Base-by-base conservation (phyloP, 2,797 vertebrate genomes). In the Thaleichthys pacificus region DNA sequence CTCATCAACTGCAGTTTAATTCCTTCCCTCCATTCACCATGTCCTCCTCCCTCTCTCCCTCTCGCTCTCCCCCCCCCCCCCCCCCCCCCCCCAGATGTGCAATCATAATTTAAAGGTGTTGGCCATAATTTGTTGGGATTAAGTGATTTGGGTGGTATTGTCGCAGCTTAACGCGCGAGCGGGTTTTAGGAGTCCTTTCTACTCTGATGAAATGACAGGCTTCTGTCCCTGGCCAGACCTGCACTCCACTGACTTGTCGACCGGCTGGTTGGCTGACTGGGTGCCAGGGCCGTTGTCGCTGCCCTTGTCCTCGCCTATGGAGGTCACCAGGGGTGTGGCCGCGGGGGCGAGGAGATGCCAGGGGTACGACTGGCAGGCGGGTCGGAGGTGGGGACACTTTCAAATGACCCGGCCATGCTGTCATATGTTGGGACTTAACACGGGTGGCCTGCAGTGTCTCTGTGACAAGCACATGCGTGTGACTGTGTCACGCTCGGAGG, bases 81-180 rank as follows among this genome's bases (percentile, higher is more conserved):
- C 85, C 86, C 51, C 64, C 77, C 77, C 79, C 82, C 81, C 86
- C 87, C 87, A 91, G 86, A 88, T 92, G 91, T 89, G 90, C 91
- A 93, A 93, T 94, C 90, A 93, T 89, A 84, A 93, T 93, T 92
- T 91, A 91, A 93, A 93, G 90, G 92, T 93, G 91, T 92, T 92
- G 88, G 89, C 84, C 87, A 88, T 92, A 91, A 92, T 93, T 92
- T 91, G 83, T 89, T 77, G 79, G 91, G 93, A 94, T 94, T 94
- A 93, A 88, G 89, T 92, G 93, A 93, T 94, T 93, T 93, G 89
- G 85, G 88, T 88, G 86, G 87, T 91, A 89, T 93, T 93, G 91
- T 90, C 85, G 86, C 86, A 88, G 89, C 89, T 93, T 93, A 93
- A 91, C 87, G 89, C 88, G 83, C 80, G 86, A 90, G 89, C 85